These are phyloP conservation scores for Saccostrea glomerata DNA, from an alignment of 1,140 invertebrate genomes.

Conservation along the genomic window DNA sequence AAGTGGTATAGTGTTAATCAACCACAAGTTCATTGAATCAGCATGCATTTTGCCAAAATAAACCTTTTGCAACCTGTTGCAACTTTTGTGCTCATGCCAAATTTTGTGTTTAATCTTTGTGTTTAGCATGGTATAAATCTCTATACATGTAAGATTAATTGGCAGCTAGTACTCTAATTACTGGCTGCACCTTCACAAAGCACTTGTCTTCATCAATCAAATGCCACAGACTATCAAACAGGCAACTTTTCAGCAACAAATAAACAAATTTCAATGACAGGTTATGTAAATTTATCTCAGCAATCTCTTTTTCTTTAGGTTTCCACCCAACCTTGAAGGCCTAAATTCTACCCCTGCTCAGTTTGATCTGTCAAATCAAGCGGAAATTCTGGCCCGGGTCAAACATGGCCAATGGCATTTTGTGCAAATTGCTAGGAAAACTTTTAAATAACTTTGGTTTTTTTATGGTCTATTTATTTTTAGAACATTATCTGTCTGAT, in stretches of 20 bases:
- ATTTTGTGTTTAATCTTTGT: background rate
- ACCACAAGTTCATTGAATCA: background rate
- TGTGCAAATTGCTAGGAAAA: slow-evolving; percentile 28
- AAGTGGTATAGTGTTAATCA: background rate
- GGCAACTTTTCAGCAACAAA: background rate
- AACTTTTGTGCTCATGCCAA: slow-evolving; percentile 1
- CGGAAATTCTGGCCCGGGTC: background rate
- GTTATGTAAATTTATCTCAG: background rate
- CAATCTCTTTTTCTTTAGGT: background rate
- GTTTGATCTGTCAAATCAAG: slow-evolving; percentile 18
- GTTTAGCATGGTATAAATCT: background rate
- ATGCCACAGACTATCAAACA: background rate
- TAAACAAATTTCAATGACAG: background rate
- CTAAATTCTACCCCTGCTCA: background rate
- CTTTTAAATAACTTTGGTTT: slow-evolving; percentile 9
- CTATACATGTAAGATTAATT: slow-evolving; percentile 19
- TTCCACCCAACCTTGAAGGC: background rate
- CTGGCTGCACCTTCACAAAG: background rate
- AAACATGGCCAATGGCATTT: background rate
- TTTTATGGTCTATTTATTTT: slow-evolving; percentile 30
- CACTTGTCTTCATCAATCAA: slow-evolving; percentile 9
- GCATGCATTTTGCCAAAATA: background rate
- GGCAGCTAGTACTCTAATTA: background rate
- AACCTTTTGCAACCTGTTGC: background rate
- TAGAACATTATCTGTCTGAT: slow-evolving; percentile 23